Evolutionary conservation across 2,113 vertebrate genomes (phyloP).

Genomic region (Corythaixoides concolor): DNA sequence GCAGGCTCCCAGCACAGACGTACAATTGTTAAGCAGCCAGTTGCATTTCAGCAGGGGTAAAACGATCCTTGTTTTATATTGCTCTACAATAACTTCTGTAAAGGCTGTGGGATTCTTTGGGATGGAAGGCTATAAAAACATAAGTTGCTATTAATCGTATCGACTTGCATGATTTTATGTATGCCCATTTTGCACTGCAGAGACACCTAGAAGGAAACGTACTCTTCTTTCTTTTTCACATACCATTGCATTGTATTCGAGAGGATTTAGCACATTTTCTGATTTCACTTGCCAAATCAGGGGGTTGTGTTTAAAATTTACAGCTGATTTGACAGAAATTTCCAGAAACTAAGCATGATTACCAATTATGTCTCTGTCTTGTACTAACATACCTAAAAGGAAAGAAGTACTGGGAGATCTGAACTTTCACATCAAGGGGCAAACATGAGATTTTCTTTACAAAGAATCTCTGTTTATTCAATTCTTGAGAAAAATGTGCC

Average conservation of each 20-base stretch:
- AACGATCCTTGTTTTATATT: neutral
- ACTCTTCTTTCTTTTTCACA: neutral
- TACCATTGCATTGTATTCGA: neutral
- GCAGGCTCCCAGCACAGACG: neutral
- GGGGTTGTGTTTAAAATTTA: neutral
- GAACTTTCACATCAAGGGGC: neutral
- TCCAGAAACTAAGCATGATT: neutral
- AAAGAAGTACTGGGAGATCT: neutral
- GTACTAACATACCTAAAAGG: neutral
- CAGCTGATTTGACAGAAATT: neutral
- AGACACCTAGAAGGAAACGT: neutral
- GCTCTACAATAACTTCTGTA: neutral
- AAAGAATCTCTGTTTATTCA: neutral
- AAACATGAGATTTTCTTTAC: neutral
- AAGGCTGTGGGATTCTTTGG: neutral
- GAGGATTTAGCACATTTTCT: constrained; percentile 18
- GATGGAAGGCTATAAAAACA: neutral
- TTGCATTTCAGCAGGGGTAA: neutral
- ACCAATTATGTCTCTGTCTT: neutral
- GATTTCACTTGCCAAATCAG: neutral
- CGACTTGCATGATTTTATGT: neutral
- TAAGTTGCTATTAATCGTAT: neutral
- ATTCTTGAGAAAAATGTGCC: neutral
- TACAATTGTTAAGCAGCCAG: neutral
- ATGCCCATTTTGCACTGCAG: neutral